Percentiles rank a stretch among this genome's conserved stretches.
These are phyloP conservation scores for Coleophora flavipennella DNA, from an alignment of 2,888 invertebrate species.

Conservation along the genomic window DNA sequence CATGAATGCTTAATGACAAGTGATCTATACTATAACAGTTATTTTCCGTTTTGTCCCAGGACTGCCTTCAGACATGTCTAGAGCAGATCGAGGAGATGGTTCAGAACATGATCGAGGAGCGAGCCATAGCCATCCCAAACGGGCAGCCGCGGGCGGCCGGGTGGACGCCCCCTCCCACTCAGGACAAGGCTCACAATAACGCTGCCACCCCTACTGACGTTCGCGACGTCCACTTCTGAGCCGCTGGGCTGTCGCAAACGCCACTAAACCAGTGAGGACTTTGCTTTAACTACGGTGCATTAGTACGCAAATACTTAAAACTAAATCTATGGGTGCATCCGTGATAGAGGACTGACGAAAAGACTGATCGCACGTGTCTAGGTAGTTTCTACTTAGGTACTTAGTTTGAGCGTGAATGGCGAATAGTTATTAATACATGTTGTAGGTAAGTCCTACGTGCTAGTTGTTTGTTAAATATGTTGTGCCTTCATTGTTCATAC, in stretches of 20 bases:
- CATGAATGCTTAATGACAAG: too few species aligned
- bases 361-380: constrained; percentile 67
- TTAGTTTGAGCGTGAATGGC: constrained; percentile 44
- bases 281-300: constrained; percentile 55
- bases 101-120: constrained; percentile 67
- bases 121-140: constrained; percentile 54
- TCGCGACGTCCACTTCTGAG: constrained; percentile 85
- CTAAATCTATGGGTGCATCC: constrained; percentile 55
- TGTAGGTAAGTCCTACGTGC: constrained; percentile 50
- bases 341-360: constrained; percentile 65
- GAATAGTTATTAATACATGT: constrained; percentile 33
- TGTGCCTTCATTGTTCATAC: too few species aligned
- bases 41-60: constrained; percentile 68
- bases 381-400: constrained; percentile 48
- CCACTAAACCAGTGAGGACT: constrained; percentile 21
- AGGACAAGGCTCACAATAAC: constrained; percentile 77
- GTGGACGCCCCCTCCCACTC: constrained; percentile 62
- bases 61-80: constrained; percentile 84
- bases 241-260: constrained; percentile 11
- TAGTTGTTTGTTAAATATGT: constrained; percentile 24
- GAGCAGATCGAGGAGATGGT: constrained; percentile 87
- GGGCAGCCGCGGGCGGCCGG: constrained; percentile 52
- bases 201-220: constrained; percentile 90
- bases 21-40: background rate
- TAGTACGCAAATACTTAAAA: constrained; percentile 68